Percentiles rank a stretch among this genome's conserved stretches.
These are phyloP conservation scores for Clusia tigrina DNA, from an alignment of 2,888 invertebrate genomes.

Conservation along the genomic window DNA sequence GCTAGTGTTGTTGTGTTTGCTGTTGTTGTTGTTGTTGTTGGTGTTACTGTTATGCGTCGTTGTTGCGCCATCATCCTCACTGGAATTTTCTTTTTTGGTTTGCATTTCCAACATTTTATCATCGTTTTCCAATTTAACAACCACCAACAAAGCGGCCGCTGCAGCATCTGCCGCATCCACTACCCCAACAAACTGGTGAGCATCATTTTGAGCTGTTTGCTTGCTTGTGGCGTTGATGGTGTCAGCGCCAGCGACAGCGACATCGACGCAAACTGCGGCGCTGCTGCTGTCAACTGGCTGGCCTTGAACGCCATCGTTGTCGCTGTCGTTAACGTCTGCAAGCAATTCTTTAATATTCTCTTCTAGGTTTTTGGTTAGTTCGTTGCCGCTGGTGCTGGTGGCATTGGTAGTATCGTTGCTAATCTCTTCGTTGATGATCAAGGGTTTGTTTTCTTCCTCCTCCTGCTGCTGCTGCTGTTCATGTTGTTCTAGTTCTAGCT, in stretches of 20 bases:
- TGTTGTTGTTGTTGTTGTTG: slow-evolving; percentile 18
- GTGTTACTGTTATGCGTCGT: too few species aligned
- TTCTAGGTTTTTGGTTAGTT: slow-evolving; percentile 2
- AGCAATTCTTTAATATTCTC: slow-evolving; percentile 13
- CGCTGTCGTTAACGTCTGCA: slow-evolving; percentile 5
- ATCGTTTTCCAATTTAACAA: slow-evolving; percentile 28
- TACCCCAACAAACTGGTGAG: too few species aligned
- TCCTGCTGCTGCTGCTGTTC: background rate
- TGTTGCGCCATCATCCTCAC: slow-evolving; percentile 1
- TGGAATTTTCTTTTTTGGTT: slow-evolving; percentile 15
- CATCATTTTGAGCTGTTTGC: slow-evolving; percentile 23
- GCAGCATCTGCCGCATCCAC: slow-evolving; percentile 12
- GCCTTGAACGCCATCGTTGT: slow-evolving; percentile 23
- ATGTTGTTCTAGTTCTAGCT: slow-evolving; percentile 18
- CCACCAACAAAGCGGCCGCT: slow-evolving; percentile 24
- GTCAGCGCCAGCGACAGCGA: slow-evolving; percentile 2
- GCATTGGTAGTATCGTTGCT: background rate
- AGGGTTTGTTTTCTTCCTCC: background rate
- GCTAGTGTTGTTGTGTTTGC: slow-evolving; percentile 31
- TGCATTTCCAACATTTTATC: slow-evolving; percentile 13
- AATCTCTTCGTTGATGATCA: background rate
- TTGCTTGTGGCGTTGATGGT: slow-evolving; percentile 20
- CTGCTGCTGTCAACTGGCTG: slow-evolving; percentile 22
- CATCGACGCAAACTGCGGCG: too few species aligned
- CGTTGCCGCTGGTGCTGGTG: slow-evolving; percentile 9